These are phyloP conservation scores for Lagenorhynchus albirostris DNA, from an alignment of 2,113 vertebrate genomes.

Conservation along the genomic window DNA sequence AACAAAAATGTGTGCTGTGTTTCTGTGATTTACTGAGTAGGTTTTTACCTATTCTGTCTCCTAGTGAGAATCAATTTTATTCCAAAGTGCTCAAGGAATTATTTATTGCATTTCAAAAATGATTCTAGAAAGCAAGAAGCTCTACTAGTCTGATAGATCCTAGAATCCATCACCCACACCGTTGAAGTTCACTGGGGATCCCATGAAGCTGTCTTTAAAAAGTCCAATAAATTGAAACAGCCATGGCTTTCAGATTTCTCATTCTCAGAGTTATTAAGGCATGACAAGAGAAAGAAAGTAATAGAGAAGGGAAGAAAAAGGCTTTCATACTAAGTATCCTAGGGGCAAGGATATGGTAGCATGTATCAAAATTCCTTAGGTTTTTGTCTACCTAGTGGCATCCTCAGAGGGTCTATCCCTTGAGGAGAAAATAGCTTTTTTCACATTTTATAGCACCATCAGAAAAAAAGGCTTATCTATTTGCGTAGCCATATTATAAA, in stretches of 20 bases:
- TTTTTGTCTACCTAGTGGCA: not conserved
- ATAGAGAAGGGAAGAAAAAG: not conserved
- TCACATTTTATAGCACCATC: not conserved
- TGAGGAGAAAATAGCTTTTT: not conserved
- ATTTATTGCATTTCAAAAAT: conserved; percentile 1
- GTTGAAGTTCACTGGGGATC: not conserved
- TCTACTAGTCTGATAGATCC: not conserved
- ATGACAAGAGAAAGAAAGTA: not conserved
- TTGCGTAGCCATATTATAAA: not conserved
- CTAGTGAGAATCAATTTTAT: not conserved
- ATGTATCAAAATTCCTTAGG: not conserved
- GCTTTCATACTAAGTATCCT: not conserved
- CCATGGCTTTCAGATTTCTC: not conserved
- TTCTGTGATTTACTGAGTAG: not conserved
- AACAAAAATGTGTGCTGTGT: not conserved
- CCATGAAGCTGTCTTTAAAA: conserved; percentile 20
- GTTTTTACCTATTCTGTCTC: not conserved
- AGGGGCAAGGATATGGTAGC: not conserved
- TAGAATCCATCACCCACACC: not conserved
- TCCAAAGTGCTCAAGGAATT: not conserved
- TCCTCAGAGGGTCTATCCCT: not conserved
- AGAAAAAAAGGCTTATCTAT: not conserved
- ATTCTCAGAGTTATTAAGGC: not conserved
- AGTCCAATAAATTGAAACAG: not conserved
- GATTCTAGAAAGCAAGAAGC: not conserved